Evolutionary conservation across 2,888 invertebrate genomes (phyloP).

Genomic region (Drosophila sordidapex): DNA sequence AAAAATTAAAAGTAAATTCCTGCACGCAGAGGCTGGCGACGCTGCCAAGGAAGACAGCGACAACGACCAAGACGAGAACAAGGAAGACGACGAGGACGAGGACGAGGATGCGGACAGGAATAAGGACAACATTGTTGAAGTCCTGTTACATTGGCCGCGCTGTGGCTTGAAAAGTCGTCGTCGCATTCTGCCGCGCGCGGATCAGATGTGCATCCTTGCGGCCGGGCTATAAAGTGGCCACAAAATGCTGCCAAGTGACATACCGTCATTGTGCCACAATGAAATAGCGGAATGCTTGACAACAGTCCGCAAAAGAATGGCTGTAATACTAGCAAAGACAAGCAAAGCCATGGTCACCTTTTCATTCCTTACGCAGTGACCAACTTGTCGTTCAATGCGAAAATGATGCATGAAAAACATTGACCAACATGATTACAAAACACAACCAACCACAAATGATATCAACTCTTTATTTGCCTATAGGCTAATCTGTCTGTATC

Average conservation of each 20-base stretch:
- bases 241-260: conserved; percentile 48
- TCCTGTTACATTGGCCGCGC: conserved; percentile 19
- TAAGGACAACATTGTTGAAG: conserved; percentile 37
- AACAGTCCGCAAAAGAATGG: conserved; percentile 8
- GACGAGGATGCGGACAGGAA: not conserved
- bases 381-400: not conserved
- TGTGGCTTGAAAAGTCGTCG: conserved; percentile 41
- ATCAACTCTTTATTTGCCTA: not conserved
- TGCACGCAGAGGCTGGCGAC: conserved; percentile 34
- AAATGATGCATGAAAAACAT: not conserved
- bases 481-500: not conserved
- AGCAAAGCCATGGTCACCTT: not conserved
- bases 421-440: not conserved
- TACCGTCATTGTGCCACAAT: conserved; percentile 51
- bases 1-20: conserved; percentile 75
- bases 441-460: not conserved
- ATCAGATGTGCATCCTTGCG: conserved; percentile 41
- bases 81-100: not conserved
- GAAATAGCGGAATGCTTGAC: conserved; percentile 31
- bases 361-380: not conserved
- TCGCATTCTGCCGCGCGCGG: conserved; percentile 10
- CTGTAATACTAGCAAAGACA: not conserved
- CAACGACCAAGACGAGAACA: not conserved
- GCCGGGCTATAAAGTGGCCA: conserved; percentile 50
- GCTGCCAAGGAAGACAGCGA: conserved; percentile 11